Base-by-base conservation (phyloP, 2,113 vertebrate genomes). In the Sterrhoptilus dennistouni region DNA sequence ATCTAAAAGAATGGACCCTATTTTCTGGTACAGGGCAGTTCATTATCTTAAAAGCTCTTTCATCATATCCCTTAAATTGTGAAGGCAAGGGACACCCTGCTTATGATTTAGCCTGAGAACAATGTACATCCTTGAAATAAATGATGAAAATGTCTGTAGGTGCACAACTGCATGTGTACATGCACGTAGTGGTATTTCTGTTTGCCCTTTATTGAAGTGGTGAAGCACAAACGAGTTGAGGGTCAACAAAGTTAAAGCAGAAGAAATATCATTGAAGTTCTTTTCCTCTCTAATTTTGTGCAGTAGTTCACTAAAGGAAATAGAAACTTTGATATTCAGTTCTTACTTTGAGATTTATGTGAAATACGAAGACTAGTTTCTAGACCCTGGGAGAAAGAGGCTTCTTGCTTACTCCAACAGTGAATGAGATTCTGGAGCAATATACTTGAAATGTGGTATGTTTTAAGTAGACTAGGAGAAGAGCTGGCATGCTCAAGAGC, bases 11-110 rank as follows among this genome's bases (percentile, higher is more conserved):
- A 79, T 50, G 44, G 93, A 60, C 31, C 3, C 6, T 72, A 83
- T 83, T 76, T 88, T 92, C 61, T 72, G 47, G 59, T 82, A 79
- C 23, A 63, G 42, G 61, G 47, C 57, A 87, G 50, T 79, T 95
- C 45, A 94, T 83, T 94, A 91, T 68, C 68, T 49, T 95, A 88
- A 93, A 95, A 93, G 75, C 57, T 79, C 78, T 87, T 88, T 82
- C 59, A 66, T 91, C 94, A 80, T 76, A 61, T 56, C 20, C 28
- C 28, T 85, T 64, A 60, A 59, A 76, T 81, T 57, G 42, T 69
- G 71, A 85, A 84, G 40, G 50, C 33, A 79, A 84, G 61, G 50
- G 40, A 65, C 28, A 36, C 61, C 9, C 12, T 45, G 23, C 11
- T 45, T 77, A 42, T 79, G 25, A 70, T 49, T 72, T 61, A 76